Evolutionary conservation across 2,113 vertebrate species (phyloP), one percentile per base, ranked within the genome.

Genomic region (Bos javanicus): DNA sequence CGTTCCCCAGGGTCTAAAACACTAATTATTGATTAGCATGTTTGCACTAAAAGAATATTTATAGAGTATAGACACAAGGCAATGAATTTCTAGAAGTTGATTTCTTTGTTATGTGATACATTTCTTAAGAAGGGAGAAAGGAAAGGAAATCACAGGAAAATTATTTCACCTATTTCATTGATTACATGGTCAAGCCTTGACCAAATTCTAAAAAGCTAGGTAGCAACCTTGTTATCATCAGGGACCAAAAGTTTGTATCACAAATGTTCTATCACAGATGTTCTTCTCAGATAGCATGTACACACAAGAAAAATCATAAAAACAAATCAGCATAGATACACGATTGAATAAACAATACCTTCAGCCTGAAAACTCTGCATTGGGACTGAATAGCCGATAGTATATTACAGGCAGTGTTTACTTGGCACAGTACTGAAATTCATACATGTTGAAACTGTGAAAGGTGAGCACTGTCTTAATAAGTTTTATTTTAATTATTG

Each of bases 21-120:
- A 84, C 98, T 97, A 54, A 84, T 90, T 76, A n/a, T 56, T 93
- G n/a, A 96, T 94, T 96, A 95, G n/a, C 95, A 89, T 46, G 46
- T 74, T n/a, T 19, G 46, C 93, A 54, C 26, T 62, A 87, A 81
- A 43, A 56, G 28, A 94, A 91, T 89, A 87, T 89, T 88, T 89
- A 86, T 33, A 43, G 78, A 87, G 12, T 43, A 7, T 82, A 67
- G 28, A 80, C n/a, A 97, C 15, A 16, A 92, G 46, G 50, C 62
- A 90, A 10, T 88, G 56, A 43, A 95, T 94, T 21, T 82, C 14
- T 39, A 7, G 19, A 86, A 71, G 13, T 19, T 83, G 59, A 92
- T 46, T 54, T 76, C 54, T 81, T 80, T 60, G 5, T 4, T 60
- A 54, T 67, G 2, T n/a, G 64, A 64, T 82, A 17, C 9, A 28